Conservation (phyloP, 92 coral and sea anemone species). For the Desmophyllum pertusum region DNA sequence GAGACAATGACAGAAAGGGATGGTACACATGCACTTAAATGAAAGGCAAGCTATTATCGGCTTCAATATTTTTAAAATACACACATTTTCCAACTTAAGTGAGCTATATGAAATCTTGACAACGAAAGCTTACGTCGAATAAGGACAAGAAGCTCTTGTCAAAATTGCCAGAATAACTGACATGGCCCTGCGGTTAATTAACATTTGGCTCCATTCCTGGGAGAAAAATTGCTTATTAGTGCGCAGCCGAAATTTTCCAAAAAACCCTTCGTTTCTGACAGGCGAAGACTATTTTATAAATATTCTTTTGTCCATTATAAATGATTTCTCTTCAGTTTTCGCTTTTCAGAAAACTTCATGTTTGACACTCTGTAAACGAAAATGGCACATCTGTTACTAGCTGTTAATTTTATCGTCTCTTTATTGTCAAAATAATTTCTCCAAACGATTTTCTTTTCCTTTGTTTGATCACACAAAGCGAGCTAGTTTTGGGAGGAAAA, state of each 20-base stretch:
- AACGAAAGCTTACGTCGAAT: constrained; percentile 45
- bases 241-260: constrained; percentile 23
- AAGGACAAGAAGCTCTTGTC: constrained; percentile 61
- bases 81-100: constrained; percentile 80
- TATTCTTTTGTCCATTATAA: constrained; percentile 41
- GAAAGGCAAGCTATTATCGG: constrained; percentile 84
- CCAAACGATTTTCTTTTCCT: constrained; percentile 71
- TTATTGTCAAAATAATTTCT: constrained; percentile 86
- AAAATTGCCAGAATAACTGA: constrained; percentile 60
- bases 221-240: constrained; percentile 34
- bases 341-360: constrained; percentile 36
- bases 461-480: constrained; percentile 71
- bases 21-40: constrained; percentile 94
- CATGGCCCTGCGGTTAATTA: constrained; percentile 73
- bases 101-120: constrained; percentile 75
- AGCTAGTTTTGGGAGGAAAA: constrained; percentile 38
- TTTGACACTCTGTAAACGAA: constrained; percentile 88
- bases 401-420: constrained; percentile 87
- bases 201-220: constrained; percentile 52
- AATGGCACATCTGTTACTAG: constrained; percentile 94
- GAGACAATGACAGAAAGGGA: constrained; percentile 90
- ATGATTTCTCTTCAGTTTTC: constrained; percentile 43
- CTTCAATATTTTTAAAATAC: constrained; percentile 84
- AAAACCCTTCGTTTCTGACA: constrained; percentile 37
- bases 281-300: constrained; percentile 43